A percentile compares a stretch with the other conserved stretches of the same genome.
phyloP scores from a whole-genome alignment of 2,888 invertebrate genomes.

The Parnassius mnemosyne region DNA sequence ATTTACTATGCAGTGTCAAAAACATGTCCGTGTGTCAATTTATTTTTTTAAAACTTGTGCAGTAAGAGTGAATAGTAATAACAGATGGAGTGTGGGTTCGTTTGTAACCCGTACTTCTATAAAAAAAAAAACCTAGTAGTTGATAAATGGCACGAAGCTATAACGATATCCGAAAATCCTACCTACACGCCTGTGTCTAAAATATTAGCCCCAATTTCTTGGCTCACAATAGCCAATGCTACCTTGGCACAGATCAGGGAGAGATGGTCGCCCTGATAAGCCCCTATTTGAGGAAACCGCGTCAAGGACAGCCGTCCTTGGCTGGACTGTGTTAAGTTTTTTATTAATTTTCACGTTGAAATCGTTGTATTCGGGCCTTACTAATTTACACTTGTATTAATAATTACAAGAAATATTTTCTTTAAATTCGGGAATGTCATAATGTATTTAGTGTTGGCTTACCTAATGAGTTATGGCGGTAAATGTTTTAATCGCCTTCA shows the following conservation, averaged over 20 bases:
- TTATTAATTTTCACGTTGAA: slow-evolving; percentile 7
- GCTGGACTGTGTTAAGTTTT: neutral
- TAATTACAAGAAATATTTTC: slow-evolving; percentile 9
- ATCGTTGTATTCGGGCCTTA: slow-evolving; percentile 3
- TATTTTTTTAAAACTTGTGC: too few relatives aligned
- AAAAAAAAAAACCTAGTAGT: too few relatives aligned
- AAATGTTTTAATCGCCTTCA: neutral
- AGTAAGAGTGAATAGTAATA: too few relatives aligned
- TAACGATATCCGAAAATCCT: too few relatives aligned
- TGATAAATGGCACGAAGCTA: too few relatives aligned
- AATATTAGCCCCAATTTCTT: slow-evolving; percentile 6
- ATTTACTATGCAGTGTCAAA: too few relatives aligned
- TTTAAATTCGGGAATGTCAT: neutral
- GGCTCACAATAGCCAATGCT: slow-evolving; percentile 5
- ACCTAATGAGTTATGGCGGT: neutral
- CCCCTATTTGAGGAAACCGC: slow-evolving; percentile 15
- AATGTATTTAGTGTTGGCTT: neutral
- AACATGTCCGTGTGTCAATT: too few relatives aligned
- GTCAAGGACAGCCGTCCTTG: slow-evolving; percentile 22
- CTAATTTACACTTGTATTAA: slow-evolving; percentile 7
- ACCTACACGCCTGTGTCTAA: neutral
- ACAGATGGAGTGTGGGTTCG: too few relatives aligned
- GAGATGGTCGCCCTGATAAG: slow-evolving; percentile 14
- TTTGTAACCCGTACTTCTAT: too few relatives aligned
- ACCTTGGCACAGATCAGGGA: slow-evolving; percentile 23